Evolutionary conservation across 30 jellyfish, hydroid and myxozoan genomes (phyloP).

Genomic region (Haliclystus octoradiatus): DNA sequence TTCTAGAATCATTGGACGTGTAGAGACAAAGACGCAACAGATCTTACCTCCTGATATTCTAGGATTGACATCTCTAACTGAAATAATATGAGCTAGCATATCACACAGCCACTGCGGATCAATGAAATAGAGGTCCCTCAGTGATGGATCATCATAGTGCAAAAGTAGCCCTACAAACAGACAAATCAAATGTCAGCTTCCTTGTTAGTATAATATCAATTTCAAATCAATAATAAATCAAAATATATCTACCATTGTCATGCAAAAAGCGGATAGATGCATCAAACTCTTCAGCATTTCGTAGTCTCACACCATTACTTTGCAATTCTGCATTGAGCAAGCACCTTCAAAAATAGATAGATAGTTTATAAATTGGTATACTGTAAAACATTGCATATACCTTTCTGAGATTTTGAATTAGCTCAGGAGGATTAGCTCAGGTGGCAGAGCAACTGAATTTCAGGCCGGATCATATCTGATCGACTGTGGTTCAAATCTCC

Average conservation of each 20-base stretch:
- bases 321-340: slow-evolving; percentile 39
- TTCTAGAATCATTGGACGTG: no score
- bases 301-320: slow-evolving; percentile 24
- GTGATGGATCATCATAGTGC: slow-evolving; percentile 86
- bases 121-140: slow-evolving; percentile 66
- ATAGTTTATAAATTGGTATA: neutral
- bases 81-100: slow-evolving; percentile 83
- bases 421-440: no score
- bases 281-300: slow-evolving; percentile 64
- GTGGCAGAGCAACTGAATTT: no score
- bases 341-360: slow-evolving; percentile 14
- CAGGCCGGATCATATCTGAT: no score
- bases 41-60: slow-evolving; percentile 56
- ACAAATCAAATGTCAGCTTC: neutral
- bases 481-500: no score
- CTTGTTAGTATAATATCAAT: neutral
- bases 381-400: neutral
- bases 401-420: no score
- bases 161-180: slow-evolving; percentile 58
- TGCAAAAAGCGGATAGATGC: slow-evolving; percentile 76
- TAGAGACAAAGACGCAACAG: no score
- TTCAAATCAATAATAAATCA: neutral
- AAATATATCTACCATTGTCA: slow-evolving; percentile 48
- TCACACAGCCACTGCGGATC: slow-evolving; percentile 99
- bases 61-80: slow-evolving; percentile 84